Base-by-base conservation (phyloP, 2,888 invertebrate genomes). In the Protodeltote pygarga region DNA sequence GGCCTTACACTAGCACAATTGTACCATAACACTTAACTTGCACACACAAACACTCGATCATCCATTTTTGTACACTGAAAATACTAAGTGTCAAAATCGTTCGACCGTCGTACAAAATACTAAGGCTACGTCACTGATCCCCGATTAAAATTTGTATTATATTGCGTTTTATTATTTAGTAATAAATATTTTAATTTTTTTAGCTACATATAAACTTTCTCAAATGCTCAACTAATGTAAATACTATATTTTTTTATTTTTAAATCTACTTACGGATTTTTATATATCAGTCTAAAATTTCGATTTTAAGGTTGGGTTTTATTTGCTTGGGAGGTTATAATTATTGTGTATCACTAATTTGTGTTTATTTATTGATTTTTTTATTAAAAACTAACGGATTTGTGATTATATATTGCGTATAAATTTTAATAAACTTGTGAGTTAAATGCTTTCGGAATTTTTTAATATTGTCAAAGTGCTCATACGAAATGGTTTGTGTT, bases 191-290 rank as follows among this genome's bases (percentile, higher is more conserved):
- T 65, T 64, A 61, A 46, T 44, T 48, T 69, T 71, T 59, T 55
- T 45, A 38, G 53, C 53, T 66, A 66, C 47, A 47, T 68, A 91
- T 92, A 92, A 92, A 92, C 88, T 91, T 89, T 92, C 87, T 90
- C 87, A 92, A 92, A 91, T 88, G 72, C 62, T 91, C 91, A 92
- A 92, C 92, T 92, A 92, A 91, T 91, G 92, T 92, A 92, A 91
- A 92, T 92, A 91, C 86, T 79, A 87, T 90, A 81, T 88, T 76
- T 76, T 84, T 83, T 77, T 72, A 75, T 77, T 75, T 73, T 52
- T 65, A 47, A 55, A 28, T 41, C 68, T 69, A 71, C 78, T 81
- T 85, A 87, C 84, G 87, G 88, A 83, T 84, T 87, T 86, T 87
- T 86, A 84, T 81, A 90, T 86, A 89, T 92, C 92, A 92, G 92